Evolutionary conservation across 2,888 invertebrate species (phyloP).

Genomic region (Leucophenga maculata): DNA sequence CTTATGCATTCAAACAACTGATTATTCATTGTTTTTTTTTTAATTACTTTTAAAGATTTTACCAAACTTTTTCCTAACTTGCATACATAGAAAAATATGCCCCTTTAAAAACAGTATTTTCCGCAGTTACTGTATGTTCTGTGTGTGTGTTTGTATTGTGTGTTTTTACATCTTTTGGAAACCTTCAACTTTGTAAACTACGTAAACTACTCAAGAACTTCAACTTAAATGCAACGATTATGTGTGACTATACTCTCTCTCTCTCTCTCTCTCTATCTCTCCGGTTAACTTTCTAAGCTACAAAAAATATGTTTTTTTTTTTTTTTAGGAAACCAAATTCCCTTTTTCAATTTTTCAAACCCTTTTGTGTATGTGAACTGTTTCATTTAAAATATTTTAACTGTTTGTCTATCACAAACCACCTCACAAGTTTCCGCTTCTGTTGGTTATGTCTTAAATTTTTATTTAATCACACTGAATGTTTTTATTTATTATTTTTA

Average conservation of each 20-base stretch:
- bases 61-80: too few relatives aligned
- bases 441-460: slow-evolving; percentile 28
- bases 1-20: too few relatives aligned
- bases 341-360: background rate
- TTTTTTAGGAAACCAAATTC: slow-evolving; percentile 23
- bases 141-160: too few relatives aligned
- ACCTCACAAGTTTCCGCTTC: slow-evolving; percentile 16
- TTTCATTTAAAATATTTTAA: slow-evolving; percentile 48
- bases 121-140: too few relatives aligned
- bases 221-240: slow-evolving; percentile 62
- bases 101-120: too few relatives aligned
- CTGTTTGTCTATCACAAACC: slow-evolving; percentile 43
- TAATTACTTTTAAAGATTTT: too few relatives aligned
- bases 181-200: too few relatives aligned
- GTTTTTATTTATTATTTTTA: slow-evolving; percentile 39
- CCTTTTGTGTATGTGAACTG: slow-evolving; percentile 7
- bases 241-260: slow-evolving; percentile 62
- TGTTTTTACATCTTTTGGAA: too few relatives aligned
- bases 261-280: background rate
- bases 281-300: background rate
- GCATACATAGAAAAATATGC: too few relatives aligned
- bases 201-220: too few relatives aligned
- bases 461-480: slow-evolving; percentile 32
- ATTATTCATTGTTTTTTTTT: too few relatives aligned
- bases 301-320: too few relatives aligned